phyloP scores from a whole-genome alignment of 2,113 vertebrate species.

The Pituophis catenifer region DNA sequence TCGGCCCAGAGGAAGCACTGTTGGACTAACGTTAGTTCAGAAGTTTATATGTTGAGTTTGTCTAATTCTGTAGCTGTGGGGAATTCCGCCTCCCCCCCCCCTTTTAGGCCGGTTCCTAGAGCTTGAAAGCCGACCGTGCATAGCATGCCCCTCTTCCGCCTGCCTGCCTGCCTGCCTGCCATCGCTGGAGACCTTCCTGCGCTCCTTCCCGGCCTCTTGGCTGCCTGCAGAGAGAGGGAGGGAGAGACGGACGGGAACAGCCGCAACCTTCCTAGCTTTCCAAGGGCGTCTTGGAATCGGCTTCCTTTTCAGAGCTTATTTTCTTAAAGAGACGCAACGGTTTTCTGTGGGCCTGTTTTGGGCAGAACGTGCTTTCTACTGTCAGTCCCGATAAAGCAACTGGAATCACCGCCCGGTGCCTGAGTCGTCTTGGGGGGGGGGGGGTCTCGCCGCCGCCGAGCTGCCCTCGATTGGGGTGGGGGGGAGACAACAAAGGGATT shows the following conservation, averaged over 20 bases:
- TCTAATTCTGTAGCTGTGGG: not conserved
- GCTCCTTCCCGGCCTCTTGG: too few species aligned
- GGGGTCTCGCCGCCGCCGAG: too few species aligned
- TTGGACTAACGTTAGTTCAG: not conserved
- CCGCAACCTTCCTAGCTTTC: too few species aligned
- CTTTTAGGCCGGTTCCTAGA: not conserved
- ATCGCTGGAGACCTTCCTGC: too few species aligned
- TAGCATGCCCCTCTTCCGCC: not conserved
- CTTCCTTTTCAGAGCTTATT: too few species aligned
- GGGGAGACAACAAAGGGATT: slow-evolving; percentile 56
- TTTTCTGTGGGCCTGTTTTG: not conserved
- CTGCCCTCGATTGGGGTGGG: too few species aligned
- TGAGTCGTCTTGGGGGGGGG: too few species aligned
- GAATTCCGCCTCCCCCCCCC: too few species aligned
- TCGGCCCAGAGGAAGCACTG: not conserved
- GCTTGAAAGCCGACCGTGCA: not conserved
- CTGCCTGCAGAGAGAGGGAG: too few species aligned
- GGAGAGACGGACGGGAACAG: too few species aligned
- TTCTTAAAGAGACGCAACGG: not conserved
- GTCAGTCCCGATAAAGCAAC: not conserved
- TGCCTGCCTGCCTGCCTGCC: too few species aligned
- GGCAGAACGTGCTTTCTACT: slow-evolving; percentile 2
- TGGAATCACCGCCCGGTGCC: not conserved
- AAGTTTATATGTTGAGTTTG: not conserved
- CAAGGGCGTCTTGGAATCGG: too few species aligned